These are phyloP conservation scores for Hydra vulgaris DNA, from an alignment of 30 jellyfish, hydroid and myxozoan species.

Conservation along the genomic window DNA sequence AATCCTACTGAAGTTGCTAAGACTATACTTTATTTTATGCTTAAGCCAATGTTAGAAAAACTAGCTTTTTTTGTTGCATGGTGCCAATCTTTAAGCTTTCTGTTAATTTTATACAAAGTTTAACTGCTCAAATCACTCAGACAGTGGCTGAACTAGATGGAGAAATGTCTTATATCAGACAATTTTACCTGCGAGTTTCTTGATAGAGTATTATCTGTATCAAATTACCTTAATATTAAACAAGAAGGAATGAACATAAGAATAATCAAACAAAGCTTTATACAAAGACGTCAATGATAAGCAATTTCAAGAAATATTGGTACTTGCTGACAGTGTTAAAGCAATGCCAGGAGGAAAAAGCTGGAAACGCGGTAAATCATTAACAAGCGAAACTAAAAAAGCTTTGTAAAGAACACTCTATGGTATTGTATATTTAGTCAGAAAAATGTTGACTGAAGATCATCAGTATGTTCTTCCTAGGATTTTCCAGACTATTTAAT, in stretches of 20 bases:
- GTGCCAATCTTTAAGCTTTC: neutral
- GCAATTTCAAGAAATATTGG: neutral
- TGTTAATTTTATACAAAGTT: neutral
- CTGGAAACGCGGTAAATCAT: neutral
- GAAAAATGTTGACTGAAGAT: too few species aligned
- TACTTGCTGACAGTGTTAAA: neutral
- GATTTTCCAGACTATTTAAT: too few species aligned
- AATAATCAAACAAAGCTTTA: neutral
- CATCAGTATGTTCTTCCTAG: neutral
- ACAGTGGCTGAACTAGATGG: neutral
- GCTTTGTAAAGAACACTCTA: neutral
- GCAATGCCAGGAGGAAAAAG: neutral
- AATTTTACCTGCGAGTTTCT: neutral
- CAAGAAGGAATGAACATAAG: neutral
- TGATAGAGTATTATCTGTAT: neutral
- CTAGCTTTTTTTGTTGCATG: neutral
- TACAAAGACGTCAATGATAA: neutral
- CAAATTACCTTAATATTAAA: neutral
- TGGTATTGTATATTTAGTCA: too few species aligned
- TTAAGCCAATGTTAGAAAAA: neutral
- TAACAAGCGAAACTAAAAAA: neutral
- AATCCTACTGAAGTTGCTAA: neutral
- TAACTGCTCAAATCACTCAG: neutral
- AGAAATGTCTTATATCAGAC: neutral
- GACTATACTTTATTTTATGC: neutral